Conservation (phyloP, 2,797 vertebrate genomes). For the Gymnocypris eckloni region DNA sequence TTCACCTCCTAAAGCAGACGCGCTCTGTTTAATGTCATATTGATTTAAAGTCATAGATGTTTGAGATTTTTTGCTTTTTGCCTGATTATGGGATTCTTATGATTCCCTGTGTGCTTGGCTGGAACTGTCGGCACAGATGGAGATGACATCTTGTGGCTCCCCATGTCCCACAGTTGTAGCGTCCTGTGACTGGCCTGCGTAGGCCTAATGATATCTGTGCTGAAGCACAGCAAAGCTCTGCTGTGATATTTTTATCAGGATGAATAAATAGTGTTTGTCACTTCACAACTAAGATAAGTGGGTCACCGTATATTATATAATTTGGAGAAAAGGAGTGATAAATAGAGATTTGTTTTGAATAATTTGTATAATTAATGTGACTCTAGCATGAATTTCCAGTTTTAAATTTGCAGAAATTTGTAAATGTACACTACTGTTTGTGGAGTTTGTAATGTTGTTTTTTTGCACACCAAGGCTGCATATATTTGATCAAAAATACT, state of each 20-base stretch:
- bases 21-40: not conserved
- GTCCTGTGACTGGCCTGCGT: slow-evolving; percentile 53
- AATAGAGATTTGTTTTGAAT: not conserved
- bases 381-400: not conserved
- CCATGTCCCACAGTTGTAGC: slow-evolving; percentile 70
- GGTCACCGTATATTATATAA: not conserved
- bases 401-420: not conserved
- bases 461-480: not conserved
- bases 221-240: slow-evolving; percentile 21
- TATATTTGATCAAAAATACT: not conserved
- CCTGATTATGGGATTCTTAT: slow-evolving; percentile 44
- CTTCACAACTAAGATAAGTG: not conserved
- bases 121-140: slow-evolving; percentile 75
- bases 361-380: not conserved
- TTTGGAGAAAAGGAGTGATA: not conserved
- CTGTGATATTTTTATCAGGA: slow-evolving; percentile 15
- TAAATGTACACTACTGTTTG: not conserved
- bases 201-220: slow-evolving; percentile 26
- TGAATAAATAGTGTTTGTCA: slow-evolving; percentile 21
- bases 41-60: slow-evolving; percentile 18
- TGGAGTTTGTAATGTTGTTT: not conserved
- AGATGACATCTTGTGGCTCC: slow-evolving; percentile 75
- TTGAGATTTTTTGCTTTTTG: slow-evolving; percentile 41
- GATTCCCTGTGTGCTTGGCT: slow-evolving; percentile 66
- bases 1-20: slow-evolving; percentile 7